phyloP scores from a whole-genome alignment of 1,140 invertebrate species.

The Leptoteleia sp. region DNA sequence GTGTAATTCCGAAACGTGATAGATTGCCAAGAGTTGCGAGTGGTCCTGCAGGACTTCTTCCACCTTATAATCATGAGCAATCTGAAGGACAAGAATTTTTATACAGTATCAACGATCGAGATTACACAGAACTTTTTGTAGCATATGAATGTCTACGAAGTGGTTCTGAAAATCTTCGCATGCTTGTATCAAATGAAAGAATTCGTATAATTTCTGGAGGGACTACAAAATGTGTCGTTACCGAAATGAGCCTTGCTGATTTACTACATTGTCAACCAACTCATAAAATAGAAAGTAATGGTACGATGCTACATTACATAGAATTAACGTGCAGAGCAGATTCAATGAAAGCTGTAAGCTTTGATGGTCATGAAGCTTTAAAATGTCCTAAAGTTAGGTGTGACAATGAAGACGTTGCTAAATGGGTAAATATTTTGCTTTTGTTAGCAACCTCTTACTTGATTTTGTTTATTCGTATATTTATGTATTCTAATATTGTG shows the following conservation, averaged over 20 bases:
- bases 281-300: constrained; percentile 79
- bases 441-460: too few species aligned
- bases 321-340: constrained; percentile 87
- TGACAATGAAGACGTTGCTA: constrained; percentile 89
- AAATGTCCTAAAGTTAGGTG: constrained; percentile 91
- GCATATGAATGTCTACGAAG: constrained; percentile 90
- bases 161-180: constrained; percentile 88
- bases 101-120: constrained; percentile 88
- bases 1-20: constrained; percentile 85
- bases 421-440: constrained; percentile 83
- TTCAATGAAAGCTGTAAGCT: constrained; percentile 74
- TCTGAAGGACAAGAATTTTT: constrained; percentile 92
- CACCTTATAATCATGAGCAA: constrained; percentile 88
- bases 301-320: constrained; percentile 85
- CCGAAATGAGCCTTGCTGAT: constrained; percentile 80
- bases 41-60: constrained; percentile 91
- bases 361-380: constrained; percentile 81
- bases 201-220: constrained; percentile 78
- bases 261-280: constrained; percentile 84
- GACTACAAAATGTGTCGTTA: constrained; percentile 77
- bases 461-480: too few species aligned
- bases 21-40: constrained; percentile 89
- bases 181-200: constrained; percentile 84
- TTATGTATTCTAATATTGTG: too few species aligned
- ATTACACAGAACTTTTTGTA: constrained; percentile 91